phyloP scores from a whole-genome alignment of 2,888 invertebrate species.

The Elysia crispata region DNA sequence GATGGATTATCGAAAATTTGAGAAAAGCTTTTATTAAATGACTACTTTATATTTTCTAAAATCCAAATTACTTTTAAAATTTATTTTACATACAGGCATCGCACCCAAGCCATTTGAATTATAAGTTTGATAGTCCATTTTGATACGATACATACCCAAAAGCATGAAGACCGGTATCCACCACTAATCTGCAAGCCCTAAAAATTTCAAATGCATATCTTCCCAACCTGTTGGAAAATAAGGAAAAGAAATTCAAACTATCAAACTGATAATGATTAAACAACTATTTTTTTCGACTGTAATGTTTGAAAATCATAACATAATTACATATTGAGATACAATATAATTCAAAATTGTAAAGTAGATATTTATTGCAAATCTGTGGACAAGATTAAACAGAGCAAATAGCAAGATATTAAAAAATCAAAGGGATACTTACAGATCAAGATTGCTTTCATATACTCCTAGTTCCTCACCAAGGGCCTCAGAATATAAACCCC shows the following conservation, averaged over 20 bases:
- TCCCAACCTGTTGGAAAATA: slow-evolving; percentile 63
- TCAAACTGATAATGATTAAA: too few species aligned
- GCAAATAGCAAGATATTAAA: neutral
- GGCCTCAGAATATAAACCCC: slow-evolving; percentile 75
- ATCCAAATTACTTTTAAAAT: neutral
- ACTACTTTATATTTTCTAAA: neutral
- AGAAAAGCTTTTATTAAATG: too few species aligned
- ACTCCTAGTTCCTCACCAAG: slow-evolving; percentile 75
- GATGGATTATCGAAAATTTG: neutral
- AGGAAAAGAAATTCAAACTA: too few species aligned
- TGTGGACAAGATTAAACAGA: too few species aligned
- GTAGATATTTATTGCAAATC: too few species aligned
- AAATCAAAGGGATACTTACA: slow-evolving; percentile 55
- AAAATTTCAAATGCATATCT: slow-evolving; percentile 72
- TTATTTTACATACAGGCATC: neutral
- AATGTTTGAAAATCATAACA: too few species aligned
- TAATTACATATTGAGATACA: too few species aligned
- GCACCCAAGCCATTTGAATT: too few species aligned
- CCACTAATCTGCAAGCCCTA: slow-evolving; percentile 74
- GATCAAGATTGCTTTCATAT: slow-evolving; percentile 66
- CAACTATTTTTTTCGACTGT: too few species aligned
- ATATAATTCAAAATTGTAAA: too few species aligned
- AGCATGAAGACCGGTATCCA: slow-evolving; percentile 76
- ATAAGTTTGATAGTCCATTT: too few species aligned
- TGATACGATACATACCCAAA: slow-evolving; percentile 60